A percentile compares a stretch with the other conserved stretches of the same genome.
Conservation (phyloP, 23 tunicate species). For the Diplosoma virens region DNA sequence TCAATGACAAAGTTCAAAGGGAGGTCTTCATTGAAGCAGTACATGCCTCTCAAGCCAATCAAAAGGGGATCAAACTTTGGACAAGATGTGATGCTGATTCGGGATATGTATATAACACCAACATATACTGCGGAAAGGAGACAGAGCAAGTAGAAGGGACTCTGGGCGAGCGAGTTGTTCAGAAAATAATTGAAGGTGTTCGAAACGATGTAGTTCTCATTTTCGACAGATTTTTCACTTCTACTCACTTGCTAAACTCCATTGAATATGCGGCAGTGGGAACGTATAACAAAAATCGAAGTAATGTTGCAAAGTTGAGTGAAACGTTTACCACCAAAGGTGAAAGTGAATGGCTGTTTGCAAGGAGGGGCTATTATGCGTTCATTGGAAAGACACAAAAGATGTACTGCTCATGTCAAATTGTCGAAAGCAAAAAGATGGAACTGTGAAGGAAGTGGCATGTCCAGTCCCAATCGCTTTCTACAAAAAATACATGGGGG, state of each 20-base stretch:
- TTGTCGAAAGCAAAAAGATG: conserved; percentile 20
- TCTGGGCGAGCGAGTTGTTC: conserved; percentile 15
- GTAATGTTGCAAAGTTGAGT: conserved; percentile 9
- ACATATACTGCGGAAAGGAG: conserved; percentile 15
- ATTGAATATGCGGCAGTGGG: conserved; percentile 14
- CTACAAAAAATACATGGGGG: conserved; percentile 22
- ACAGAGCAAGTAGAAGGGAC: conserved; percentile 21
- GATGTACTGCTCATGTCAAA: too few species aligned
- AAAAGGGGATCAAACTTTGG: conserved; percentile 27
- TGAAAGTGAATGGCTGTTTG: conserved; percentile 29
- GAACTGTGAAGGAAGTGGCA: conserved; percentile 7
- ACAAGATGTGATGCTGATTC: conserved; percentile 24
- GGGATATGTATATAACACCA: conserved; percentile 12
- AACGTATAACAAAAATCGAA: conserved; percentile 22
- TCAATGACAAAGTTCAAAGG: conserved; percentile 14
- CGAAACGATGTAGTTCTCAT: neutral
- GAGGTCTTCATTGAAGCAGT: conserved; percentile 15
- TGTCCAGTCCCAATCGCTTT: conserved; percentile 24
- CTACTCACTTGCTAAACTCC: too few species aligned
- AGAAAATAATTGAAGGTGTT: conserved; percentile 2
- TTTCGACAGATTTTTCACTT: too few species aligned
- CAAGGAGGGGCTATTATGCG: conserved; percentile 12
- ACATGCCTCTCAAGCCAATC: conserved; percentile 8
- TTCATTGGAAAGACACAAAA: too few species aligned
- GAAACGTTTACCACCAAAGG: conserved; percentile 5